A percentile compares a stretch with the other conserved stretches of the same genome.
Evolutionary conservation across 2,888 invertebrate genomes (phyloP).

Genomic region (Lepidonotus clava): DNA sequence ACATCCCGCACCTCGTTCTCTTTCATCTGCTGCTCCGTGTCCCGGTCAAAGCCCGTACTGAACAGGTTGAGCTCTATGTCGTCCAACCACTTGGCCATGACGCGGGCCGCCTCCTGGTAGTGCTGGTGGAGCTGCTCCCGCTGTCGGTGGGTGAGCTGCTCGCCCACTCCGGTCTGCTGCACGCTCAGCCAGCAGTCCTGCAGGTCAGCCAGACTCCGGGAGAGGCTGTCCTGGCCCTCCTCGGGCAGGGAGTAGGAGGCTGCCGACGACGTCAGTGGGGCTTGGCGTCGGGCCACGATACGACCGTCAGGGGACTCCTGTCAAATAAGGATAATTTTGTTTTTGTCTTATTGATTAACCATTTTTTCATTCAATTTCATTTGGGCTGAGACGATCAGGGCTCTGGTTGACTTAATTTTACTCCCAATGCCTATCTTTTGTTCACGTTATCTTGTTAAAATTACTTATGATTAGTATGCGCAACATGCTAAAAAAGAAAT

Average conservation of each 20-base stretch:
- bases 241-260: neutral
- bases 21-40: slow-evolving; percentile 71
- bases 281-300: neutral
- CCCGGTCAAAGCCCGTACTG: slow-evolving; percentile 66
- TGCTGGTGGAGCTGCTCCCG: slow-evolving; percentile 73
- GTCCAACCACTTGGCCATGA: slow-evolving; percentile 76
- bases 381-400: no score
- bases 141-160: slow-evolving; percentile 68
- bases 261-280: neutral
- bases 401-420: no score
- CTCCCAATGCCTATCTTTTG: no score
- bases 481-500: no score
- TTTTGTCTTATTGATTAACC: no score
- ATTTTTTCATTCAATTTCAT: no score
- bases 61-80: slow-evolving; percentile 73
- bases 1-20: slow-evolving; percentile 76
- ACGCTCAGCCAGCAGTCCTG: slow-evolving; percentile 59
- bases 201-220: slow-evolving; percentile 57
- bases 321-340: no score
- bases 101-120: slow-evolving; percentile 73
- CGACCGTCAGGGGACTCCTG: neutral
- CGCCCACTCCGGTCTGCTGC: slow-evolving; percentile 52
- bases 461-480: no score
- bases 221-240: neutral
- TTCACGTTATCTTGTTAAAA: no score